These are phyloP conservation scores for Tenebrosternarchus preto DNA, from an alignment of 2,113 vertebrate species.

Conservation along the genomic window DNA sequence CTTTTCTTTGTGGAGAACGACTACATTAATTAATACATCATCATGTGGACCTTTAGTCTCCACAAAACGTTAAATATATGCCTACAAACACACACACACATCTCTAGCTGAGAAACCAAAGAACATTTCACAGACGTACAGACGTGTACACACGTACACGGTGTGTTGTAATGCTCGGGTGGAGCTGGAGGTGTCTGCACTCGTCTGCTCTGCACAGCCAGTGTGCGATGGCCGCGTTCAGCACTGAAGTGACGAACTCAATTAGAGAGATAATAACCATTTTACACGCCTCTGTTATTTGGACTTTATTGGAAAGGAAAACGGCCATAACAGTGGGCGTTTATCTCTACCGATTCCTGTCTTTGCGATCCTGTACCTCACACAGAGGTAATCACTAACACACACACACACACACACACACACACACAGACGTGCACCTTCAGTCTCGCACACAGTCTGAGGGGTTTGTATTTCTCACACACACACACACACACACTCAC, in stretches of 20 bases:
- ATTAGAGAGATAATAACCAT: not conserved
- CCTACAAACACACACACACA: conserved; percentile 22
- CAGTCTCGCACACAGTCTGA: not conserved
- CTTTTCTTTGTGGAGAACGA: too few species aligned
- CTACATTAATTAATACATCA: too few species aligned
- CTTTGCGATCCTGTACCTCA: not conserved
- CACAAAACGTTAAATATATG: too few species aligned
- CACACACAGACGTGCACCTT: not conserved
- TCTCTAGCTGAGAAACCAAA: too few species aligned
- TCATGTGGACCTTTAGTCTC: too few species aligned
- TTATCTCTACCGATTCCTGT: conserved; percentile 55
- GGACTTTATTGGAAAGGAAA: conserved; percentile 63
- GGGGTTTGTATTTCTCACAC: not conserved
- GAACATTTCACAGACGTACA: too few species aligned
- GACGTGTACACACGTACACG: not conserved
- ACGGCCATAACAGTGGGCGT: conserved; percentile 39
- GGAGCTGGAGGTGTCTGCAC: too few species aligned
- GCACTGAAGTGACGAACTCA: not conserved
- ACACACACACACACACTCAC: not conserved
- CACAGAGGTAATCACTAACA: not conserved
- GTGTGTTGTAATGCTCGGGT: too few species aligned
- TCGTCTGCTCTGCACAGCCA: too few species aligned
- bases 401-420: too few species aligned
- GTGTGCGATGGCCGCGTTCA: not conserved
- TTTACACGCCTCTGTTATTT: not conserved